Evolutionary conservation across 1,140 invertebrate genomes (phyloP), one percentile per base, ranked within the genome.

Genomic region (Brachionus rubens): DNA sequence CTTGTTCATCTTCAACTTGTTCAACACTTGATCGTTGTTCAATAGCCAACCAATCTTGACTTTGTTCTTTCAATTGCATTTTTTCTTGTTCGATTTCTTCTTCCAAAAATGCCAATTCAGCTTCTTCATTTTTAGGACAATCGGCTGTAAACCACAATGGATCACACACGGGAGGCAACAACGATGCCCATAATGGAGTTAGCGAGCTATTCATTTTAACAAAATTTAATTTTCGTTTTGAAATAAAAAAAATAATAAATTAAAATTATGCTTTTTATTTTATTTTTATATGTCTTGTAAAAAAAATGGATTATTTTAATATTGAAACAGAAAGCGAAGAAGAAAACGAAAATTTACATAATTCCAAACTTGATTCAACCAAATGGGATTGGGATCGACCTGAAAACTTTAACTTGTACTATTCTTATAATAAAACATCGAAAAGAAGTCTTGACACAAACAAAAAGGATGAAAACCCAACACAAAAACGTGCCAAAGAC

Each of bases 31-130:
- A 48, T 50, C 46, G 19, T 30, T 54, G 68, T 19, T 72, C 68
- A 30, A 72, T 72, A 6, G 43, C 46, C 36, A 65, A 26, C 59
- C 59, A 65, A 43, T 65, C 59, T 65, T 48, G 46, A 36, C 68
- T 72, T 46, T 72, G 68, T 36, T 72, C 68, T 72, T 72, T 72
- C 12, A 72, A 33, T 50, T 50, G 46, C 28, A 72, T 19, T 54
- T 72, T 72, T 50, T 72, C 68, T 54, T 72, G 46, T 48, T 72
- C 68, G 12, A 72, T 33, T 54, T 72, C 43, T 72, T 54, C 50
- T 50, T 72, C 68, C 28, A 72, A 26, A 16, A 54, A 36, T 40
- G 68, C 68, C 19, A 72, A 40, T 54, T 72, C 68, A 36, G 30
- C 33, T 54, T 72, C 68, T 72, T 72, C 68, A 16, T 46, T 72